Evolutionary conservation across 2,113 vertebrate species (phyloP).

Genomic region (Pipa parva): DNA sequence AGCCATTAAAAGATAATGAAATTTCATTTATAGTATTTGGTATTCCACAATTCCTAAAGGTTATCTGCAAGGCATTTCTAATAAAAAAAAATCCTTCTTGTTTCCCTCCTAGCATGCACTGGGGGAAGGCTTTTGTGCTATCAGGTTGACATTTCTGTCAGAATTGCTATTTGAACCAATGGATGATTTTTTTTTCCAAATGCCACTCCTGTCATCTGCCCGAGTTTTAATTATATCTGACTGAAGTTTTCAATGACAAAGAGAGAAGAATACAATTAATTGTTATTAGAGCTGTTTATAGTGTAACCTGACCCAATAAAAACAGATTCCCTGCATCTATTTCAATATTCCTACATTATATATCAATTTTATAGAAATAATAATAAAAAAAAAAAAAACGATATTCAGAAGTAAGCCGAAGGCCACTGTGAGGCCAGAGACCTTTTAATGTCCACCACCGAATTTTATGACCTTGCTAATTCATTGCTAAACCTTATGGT

Average conservation of each 20-base stretch:
- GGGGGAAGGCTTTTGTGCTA: conserved; percentile 63
- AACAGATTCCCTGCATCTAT: conserved; percentile 47
- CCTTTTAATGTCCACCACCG: neutral
- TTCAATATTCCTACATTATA: too few species aligned
- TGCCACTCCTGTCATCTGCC: conserved; percentile 87
- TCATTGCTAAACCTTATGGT: conserved; percentile 34
- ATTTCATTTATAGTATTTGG: conserved; percentile 60
- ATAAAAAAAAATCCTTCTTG: conserved; percentile 60
- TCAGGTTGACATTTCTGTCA: conserved; percentile 97
- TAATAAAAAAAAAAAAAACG: neutral
- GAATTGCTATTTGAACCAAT: conserved; percentile 87
- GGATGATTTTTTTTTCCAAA: conserved; percentile 86
- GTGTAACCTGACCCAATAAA: conserved; percentile 48
- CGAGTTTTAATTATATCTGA: conserved; percentile 92
- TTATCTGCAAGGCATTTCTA: conserved; percentile 80
- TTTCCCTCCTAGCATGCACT: conserved; percentile 51
- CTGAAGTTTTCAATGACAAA: conserved; percentile 68
- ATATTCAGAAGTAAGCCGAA: too few species aligned
- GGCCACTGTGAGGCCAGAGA: too few species aligned
- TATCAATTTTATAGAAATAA: neutral
- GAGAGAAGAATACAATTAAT: conserved; percentile 85
- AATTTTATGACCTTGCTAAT: conserved; percentile 22
- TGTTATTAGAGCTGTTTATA: conserved; percentile 56
- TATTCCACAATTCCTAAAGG: conserved; percentile 79
- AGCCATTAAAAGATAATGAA: conserved; percentile 62